These are phyloP conservation scores for Cotesia congregata DNA, from an alignment of 2,888 invertebrate genomes.

Conservation along the genomic window DNA sequence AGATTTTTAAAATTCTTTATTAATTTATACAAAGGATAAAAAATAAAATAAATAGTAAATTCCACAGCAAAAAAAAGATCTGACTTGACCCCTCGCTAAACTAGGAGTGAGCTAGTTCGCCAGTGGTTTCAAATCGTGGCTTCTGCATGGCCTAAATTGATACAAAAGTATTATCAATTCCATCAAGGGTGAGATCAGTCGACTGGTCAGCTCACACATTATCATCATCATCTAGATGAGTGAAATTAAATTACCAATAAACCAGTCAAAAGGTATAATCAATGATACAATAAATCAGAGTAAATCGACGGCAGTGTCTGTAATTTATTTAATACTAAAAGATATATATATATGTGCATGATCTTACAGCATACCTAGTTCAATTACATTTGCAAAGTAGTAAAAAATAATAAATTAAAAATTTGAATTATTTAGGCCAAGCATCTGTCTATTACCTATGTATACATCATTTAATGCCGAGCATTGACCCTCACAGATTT, in stretches of 20 bases:
- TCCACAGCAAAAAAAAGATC: conserved; percentile 15
- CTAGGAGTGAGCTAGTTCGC: conserved; percentile 35
- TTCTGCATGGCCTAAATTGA: conserved; percentile 45
- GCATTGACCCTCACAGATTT: conserved; percentile 47
- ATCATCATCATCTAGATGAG: conserved; percentile 20
- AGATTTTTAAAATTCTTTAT: not conserved
- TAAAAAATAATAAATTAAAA: not conserved
- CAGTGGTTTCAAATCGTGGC: conserved; percentile 31
- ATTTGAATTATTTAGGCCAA: not conserved
- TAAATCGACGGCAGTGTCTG: not conserved
- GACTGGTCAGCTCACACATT: not conserved
- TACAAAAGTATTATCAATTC: conserved; percentile 30
- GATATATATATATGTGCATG: not conserved
- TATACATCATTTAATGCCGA: conserved; percentile 17
- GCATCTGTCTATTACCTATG: conserved; percentile 1
- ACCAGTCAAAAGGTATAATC: not conserved
- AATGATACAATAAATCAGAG: not conserved
- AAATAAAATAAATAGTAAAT: conserved; percentile 12
- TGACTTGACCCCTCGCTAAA: conserved; percentile 37
- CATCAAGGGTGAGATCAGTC: conserved; percentile 44
- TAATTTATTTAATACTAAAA: not conserved
- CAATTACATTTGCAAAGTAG: not conserved
- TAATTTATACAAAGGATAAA: not conserved
- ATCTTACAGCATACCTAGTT: not conserved
- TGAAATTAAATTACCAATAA: conserved; percentile 25